A percentile compares a stretch with the other conserved stretches of the same genome.
Conservation (phyloP, 2,113 vertebrate genomes). For the Stegastes partitus region DNA sequence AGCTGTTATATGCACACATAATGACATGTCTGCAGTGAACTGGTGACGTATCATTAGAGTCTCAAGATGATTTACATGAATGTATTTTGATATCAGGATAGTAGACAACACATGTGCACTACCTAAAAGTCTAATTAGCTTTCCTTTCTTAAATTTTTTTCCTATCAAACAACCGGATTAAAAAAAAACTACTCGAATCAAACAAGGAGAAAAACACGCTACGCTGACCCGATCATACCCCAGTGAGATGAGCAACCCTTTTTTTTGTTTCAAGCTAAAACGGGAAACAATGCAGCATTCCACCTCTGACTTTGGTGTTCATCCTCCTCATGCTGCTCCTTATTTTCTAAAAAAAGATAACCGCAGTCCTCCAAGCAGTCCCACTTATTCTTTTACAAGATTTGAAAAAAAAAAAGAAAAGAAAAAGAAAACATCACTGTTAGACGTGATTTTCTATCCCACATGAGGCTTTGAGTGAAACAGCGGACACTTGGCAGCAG, state of each 20-base stretch:
- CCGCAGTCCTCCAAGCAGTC: constrained; percentile 32
- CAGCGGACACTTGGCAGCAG: constrained; percentile 49
- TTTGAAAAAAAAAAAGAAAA: neutral
- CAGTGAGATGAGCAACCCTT: neutral
- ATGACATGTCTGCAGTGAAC: too few species aligned
- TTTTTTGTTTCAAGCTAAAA: constrained; percentile 41
- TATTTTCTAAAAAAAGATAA: constrained; percentile 23
- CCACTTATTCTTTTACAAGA: constrained; percentile 38
- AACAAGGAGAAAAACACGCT: neutral
- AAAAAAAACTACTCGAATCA: neutral
- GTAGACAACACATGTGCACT: too few species aligned
- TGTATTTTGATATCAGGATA: too few species aligned
- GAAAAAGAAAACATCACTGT: constrained; percentile 21
- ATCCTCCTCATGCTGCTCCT: neutral
- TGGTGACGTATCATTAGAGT: too few species aligned
- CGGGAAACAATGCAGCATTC: constrained; percentile 1
- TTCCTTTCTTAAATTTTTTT: too few species aligned
- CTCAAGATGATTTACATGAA: too few species aligned
- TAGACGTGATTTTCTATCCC: constrained; percentile 28
- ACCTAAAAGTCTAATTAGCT: too few species aligned
- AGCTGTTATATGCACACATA: too few species aligned
- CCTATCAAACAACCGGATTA: too few species aligned
- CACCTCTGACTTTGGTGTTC: constrained; percentile 21
- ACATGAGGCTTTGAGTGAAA: constrained; percentile 38
- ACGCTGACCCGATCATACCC: neutral